Base-by-base conservation (phyloP, 2,888 invertebrate genomes). In the Marronus borbonicus region DNA sequence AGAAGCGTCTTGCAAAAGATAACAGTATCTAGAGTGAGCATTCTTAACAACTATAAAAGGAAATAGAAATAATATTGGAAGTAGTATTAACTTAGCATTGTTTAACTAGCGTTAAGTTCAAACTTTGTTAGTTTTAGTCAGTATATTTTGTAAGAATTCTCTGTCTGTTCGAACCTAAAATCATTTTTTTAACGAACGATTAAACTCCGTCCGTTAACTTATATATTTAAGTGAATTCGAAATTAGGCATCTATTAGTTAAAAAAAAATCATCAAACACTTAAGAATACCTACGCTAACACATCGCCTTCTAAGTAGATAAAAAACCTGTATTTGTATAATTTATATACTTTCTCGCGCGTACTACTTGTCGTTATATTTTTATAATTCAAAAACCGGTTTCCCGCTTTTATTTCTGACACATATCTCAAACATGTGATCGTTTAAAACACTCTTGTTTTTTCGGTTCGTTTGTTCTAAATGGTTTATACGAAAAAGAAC, bases 371-470 rank as follows among this genome's bases (percentile, higher is more conserved):
- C 5, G n/a, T 68, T 7, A 50, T 68, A 50, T 68, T 49, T 50
- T 50, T 49, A 20, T 68, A 68, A 68, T 49, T 17, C 28, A 68
- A 10, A 28, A 68, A 68, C 68, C 50, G 50, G 52, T 50, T 68
- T 39, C 14, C 1, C 28, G 24, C 14, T 49, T 17, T 17, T 50
- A 50, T 50, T 68, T 65, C 44, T 65, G 39, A 65, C 65, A 65
- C 39, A 39, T 65, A 39, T 65, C 50, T 68, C 20, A 28, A 68
- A 68, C 68, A 68, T 50, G 24, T 50, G 68, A 68, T 50, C 50
- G 14, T 49, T 62, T 10, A 14, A 62, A 62, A 28, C 1, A 2
- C 2, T 44, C 8, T 12, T 62, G 2, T 31, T 58, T 24, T 62
- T 62, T 62, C 24, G 24, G 24, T 24, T 24, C 60, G 12, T 60